Percentiles rank a stretch among this genome's conserved stretches.
These are phyloP conservation scores for Eriocheir sinensis DNA, from an alignment of 1,140 invertebrate genomes.

Conservation along the genomic window DNA sequence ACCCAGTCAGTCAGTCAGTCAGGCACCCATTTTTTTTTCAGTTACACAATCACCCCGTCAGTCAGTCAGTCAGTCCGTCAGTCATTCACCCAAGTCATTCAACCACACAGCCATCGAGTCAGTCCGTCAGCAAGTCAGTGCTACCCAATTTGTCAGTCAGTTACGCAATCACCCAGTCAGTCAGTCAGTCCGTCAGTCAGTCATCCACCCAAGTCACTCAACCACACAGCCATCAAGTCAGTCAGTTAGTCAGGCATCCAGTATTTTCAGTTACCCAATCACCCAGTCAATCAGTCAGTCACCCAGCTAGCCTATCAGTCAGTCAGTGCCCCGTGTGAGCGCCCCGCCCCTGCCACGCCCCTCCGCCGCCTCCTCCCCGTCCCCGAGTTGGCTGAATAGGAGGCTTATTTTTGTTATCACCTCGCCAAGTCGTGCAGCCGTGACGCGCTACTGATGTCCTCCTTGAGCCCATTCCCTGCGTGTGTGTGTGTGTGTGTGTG, in stretches of 20 bases:
- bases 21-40: too few relatives aligned
- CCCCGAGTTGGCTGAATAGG: background rate
- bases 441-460: background rate
- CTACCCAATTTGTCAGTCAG: too few relatives aligned
- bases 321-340: too few relatives aligned
- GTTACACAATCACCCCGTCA: too few relatives aligned
- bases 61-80: background rate
- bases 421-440: background rate
- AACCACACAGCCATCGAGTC: background rate
- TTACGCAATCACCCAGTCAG: too few relatives aligned
- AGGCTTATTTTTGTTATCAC: background rate
- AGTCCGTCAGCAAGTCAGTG: background rate
- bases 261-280: too few relatives aligned
- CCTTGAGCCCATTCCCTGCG: background rate
- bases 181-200: background rate
- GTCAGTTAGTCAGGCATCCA: background rate
- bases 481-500: slow-evolving; percentile 10
- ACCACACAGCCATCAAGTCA: background rate
- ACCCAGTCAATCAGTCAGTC: too few relatives aligned
- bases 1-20: too few relatives aligned
- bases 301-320: background rate
- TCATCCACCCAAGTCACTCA: background rate
- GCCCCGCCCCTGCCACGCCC: background rate
- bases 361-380: background rate
- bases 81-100: background rate